Evolutionary conservation across 2,797 vertebrate genomes (phyloP).

Genomic region (Neopelma chrysocephalum): DNA sequence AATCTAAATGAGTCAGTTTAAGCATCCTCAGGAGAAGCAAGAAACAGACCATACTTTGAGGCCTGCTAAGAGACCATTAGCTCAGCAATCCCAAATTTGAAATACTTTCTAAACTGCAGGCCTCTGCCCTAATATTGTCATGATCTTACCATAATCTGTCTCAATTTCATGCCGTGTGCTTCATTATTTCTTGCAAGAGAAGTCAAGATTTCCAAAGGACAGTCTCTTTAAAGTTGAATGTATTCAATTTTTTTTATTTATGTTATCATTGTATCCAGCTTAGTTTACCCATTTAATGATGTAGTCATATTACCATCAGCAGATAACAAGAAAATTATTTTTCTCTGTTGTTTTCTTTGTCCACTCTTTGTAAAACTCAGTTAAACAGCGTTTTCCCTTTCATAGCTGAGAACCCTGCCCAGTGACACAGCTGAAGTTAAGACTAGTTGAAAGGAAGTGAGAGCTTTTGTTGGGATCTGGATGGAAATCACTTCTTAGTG

Average conservation of each 20-base stretch:
- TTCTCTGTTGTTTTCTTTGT: neutral
- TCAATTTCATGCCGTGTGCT: neutral
- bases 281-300: constrained; percentile 16
- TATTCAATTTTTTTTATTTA: neutral
- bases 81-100: neutral
- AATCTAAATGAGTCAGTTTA: neutral
- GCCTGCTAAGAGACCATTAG: neutral
- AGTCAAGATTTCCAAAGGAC: neutral
- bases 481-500: constrained; percentile 57
- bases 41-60: neutral
- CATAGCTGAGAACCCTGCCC: constrained; percentile 41
- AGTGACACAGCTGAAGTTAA: constrained; percentile 54
- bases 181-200: neutral
- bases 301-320: constrained; percentile 17
- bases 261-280: neutral
- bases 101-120: neutral
- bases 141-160: neutral
- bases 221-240: neutral
- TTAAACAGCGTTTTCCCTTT: constrained; percentile 65
- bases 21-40: neutral
- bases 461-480: constrained; percentile 71
- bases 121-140: neutral
- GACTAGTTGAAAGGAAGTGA: constrained; percentile 65
- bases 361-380: constrained; percentile 37
- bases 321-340: constrained; percentile 50